Base-by-base conservation (phyloP, 2,113 vertebrate species). In the Hypocryptadius cinnamomeus region DNA sequence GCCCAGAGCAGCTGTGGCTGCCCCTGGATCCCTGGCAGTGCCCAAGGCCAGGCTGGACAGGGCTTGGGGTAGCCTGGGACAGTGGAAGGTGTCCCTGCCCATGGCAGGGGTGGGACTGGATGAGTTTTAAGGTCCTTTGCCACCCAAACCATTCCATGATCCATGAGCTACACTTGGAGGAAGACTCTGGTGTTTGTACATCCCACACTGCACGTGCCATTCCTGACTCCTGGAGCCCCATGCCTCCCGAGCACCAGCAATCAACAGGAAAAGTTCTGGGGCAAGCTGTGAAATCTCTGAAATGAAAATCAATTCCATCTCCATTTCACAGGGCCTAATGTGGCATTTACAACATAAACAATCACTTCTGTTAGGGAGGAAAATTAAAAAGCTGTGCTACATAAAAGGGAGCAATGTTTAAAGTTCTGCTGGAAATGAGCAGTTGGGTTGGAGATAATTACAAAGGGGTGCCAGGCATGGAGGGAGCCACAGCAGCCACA, bases 281-380 rank as follows among this genome's bases (percentile, higher is more conserved):
- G 97, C 97, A 97, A 97, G 96, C 98, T 98, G 97, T 98, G 97
- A 98, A 97, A 98, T 97, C 97, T 98, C 95, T 68, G 85, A 97
- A 97, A 97, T 97, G 97, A 97, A 98, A 98, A 98, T 98, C 97
- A 97, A 98, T 98, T 95, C 96, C 96, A 90, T 96, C 97, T 97
- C 97, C 96, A 94, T 96, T 98, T 98, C 97, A 93, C 89, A 93
- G 97, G 96, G 93, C 90, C 98, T 97, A 97, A 98, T 96, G 97
- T 97, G 98, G 97, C 98, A 97, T 97, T 98, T 97, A 97, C 97
- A 97, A 97, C 97, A 97, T 90, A 97, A 98, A 98, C 97, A 97
- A 97, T 95, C 71, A 48, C 96, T 95, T 96, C 97, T 95, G 97
- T 95, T 97, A 91, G 95, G 96, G 96, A 98, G 95, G 97, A 95